phyloP scores from a whole-genome alignment of 2,113 vertebrate species.

The Hippocampus mohnikei region DNA sequence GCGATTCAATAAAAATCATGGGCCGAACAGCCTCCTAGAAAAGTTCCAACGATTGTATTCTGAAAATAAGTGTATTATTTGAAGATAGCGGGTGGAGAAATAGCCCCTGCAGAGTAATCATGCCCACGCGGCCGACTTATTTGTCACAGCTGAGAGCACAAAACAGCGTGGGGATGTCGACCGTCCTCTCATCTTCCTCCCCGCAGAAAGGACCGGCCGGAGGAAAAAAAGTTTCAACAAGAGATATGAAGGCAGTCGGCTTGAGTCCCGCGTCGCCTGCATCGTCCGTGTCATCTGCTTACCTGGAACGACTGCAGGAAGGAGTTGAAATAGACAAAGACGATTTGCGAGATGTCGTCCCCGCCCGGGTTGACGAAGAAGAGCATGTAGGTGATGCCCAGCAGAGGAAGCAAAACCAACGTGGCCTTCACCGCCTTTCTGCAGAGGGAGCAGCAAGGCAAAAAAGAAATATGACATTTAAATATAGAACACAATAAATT shows the following conservation, averaged over 20 bases:
- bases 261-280: constrained; percentile 1
- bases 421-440: constrained; percentile 98
- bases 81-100: constrained; percentile 1
- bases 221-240: constrained; percentile 1
- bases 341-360: constrained; percentile 93
- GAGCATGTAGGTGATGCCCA: constrained; percentile 97
- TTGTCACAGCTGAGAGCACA: constrained; percentile 30
- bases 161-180: constrained; percentile 25
- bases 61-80: constrained; percentile 17
- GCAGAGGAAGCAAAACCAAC: constrained; percentile 87
- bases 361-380: constrained; percentile 96
- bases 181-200: constrained; percentile 33
- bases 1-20: no score
- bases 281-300: constrained; percentile 24
- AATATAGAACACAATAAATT: no score
- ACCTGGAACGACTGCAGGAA: constrained; percentile 99
- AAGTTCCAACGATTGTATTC: not conserved
- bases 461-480: not conserved
- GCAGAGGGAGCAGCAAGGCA: constrained; percentile 23
- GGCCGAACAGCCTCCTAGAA: not conserved
- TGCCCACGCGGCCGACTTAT: constrained; percentile 27
- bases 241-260: not conserved
- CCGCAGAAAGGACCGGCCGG: constrained; percentile 1
- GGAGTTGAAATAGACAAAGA: constrained; percentile 99
- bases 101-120: constrained; percentile 19